Conservation (phyloP, 1,140 invertebrate species). For the Stratiolaelaps scimitus region DNA sequence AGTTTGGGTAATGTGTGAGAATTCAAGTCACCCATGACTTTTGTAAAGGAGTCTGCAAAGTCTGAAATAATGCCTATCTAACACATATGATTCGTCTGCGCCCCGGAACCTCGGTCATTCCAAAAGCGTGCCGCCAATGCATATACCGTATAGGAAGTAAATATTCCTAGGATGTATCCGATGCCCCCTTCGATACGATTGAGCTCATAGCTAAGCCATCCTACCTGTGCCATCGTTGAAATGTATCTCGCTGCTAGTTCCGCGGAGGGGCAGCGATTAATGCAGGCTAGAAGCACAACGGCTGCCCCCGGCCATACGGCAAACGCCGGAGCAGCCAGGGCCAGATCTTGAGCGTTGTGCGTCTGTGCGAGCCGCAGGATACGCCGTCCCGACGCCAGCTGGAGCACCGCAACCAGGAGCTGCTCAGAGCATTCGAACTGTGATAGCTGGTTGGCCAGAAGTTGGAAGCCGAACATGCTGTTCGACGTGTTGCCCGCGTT, state of each 20-base stretch:
- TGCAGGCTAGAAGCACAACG: constrained; percentile 17
- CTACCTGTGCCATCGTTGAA: neutral
- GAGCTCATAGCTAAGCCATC: neutral
- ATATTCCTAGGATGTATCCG: too few relatives aligned
- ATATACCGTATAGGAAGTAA: too few relatives aligned
- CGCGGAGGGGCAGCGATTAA: constrained; percentile 4
- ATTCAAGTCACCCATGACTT: too few relatives aligned
- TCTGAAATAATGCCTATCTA: too few relatives aligned
- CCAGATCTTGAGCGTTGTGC: neutral
- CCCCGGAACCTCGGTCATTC: too few relatives aligned
- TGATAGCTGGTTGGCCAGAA: constrained; percentile 6
- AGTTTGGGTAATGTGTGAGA: too few relatives aligned
- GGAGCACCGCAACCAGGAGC: neutral
- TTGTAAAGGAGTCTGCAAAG: neutral
- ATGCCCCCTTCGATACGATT: too few relatives aligned
- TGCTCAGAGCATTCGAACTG: constrained; percentile 18
- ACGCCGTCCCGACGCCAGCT: neutral
- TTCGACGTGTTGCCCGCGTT: too few relatives aligned
- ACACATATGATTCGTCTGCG: too few relatives aligned
- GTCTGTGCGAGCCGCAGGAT: neutral
- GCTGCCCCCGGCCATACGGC: constrained; percentile 12
- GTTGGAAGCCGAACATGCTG: constrained; percentile 2
- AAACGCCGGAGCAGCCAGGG: neutral
- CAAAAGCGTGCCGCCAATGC: too few relatives aligned
- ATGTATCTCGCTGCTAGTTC: neutral